Evolutionary conservation across 2,888 invertebrate genomes (phyloP), one percentile per base, ranked within the genome.

Genomic region (Micoletzkya japonica): DNA sequence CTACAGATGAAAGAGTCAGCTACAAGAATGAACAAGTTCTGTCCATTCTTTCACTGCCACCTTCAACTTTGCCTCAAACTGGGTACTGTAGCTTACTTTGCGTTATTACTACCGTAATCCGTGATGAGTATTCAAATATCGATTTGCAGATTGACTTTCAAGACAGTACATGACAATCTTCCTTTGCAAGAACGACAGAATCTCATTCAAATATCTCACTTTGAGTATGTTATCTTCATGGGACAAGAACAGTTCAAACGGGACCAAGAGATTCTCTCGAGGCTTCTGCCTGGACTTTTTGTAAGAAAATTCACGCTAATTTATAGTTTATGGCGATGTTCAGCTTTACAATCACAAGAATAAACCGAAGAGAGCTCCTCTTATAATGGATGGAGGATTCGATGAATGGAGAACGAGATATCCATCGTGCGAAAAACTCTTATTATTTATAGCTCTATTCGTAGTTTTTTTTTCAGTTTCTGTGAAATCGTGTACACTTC

Each of bases 311-410:
- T 3, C 24, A 7, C 7, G n/a, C 26, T 2, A 1, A 20, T 28
- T 54, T 6, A 17, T 24, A 30, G 1, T 4, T 57, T n/a, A 57
- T 7, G 14, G 54, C 30, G 4, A 26, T 59, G 39, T 34, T 36
- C 37, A 59, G 59, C 2, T 17, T 24, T 59, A 59, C 37, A 59
- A 59, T 10, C 39, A 34, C 37, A 6, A 10, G 4, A 2, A 2
- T 17, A 59, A 59, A 39, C 17, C 39, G 7, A 36, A 59, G 37
- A 57, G 20, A 24, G 37, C 36, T 36, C 26, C n/a, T 1, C 28
- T 36, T 37, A 59, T 78, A 52, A 75, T 83, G 73, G 76, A 82
- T 26, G 81, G 82, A 26, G 83, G 83, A 4, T 83, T 82, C 70
- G 58, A 71, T 20, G 64, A 68, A 36, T 83, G 82, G 82, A 72